phyloP scores from a whole-genome alignment of 2,888 invertebrate species.

The Lasioglossum pauxillum region DNA sequence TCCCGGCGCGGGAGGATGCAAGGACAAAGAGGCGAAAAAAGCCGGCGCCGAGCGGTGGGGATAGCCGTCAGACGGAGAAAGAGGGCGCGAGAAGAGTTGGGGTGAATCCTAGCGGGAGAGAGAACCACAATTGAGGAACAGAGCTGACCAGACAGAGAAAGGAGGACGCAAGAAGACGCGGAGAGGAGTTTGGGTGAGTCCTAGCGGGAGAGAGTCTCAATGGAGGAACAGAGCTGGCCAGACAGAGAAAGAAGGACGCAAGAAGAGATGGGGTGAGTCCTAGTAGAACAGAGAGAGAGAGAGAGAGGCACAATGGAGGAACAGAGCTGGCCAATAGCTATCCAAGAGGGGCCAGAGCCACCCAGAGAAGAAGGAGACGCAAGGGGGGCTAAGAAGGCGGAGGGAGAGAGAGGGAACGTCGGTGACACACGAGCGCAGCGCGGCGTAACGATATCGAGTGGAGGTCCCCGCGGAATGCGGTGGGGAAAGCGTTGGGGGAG shows the following conservation, averaged over 20 bases:
- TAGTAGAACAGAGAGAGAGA: background rate
- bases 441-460: slow-evolving; percentile 73
- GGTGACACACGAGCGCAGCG: slow-evolving; percentile 72
- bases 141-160: background rate
- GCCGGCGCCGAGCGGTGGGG: slow-evolving; percentile 57
- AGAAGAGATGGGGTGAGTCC: too few relatives aligned
- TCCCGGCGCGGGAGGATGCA: slow-evolving; percentile 75
- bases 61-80: slow-evolving; percentile 30
- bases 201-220: background rate
- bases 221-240: too few relatives aligned
- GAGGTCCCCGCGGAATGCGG: slow-evolving; percentile 73
- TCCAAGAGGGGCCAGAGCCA: too few relatives aligned
- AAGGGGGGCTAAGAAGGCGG: slow-evolving; percentile 26
- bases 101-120: background rate
- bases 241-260: background rate
- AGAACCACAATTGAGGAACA: background rate
- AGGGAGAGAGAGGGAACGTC: slow-evolving; percentile 50
- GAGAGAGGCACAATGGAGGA: slow-evolving; percentile 23
- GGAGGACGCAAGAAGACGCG: too few relatives aligned
- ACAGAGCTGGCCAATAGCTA: background rate
- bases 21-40: slow-evolving; percentile 75
- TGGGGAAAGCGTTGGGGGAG: background rate
- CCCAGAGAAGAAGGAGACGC: slow-evolving; percentile 19
- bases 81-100: slow-evolving; percentile 3
- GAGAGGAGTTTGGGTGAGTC: too few relatives aligned